A percentile compares a stretch with the other conserved stretches of the same genome.
These are phyloP conservation scores for Drosophila acutilabella DNA, from an alignment of 2,888 invertebrate genomes.

Conservation along the genomic window DNA sequence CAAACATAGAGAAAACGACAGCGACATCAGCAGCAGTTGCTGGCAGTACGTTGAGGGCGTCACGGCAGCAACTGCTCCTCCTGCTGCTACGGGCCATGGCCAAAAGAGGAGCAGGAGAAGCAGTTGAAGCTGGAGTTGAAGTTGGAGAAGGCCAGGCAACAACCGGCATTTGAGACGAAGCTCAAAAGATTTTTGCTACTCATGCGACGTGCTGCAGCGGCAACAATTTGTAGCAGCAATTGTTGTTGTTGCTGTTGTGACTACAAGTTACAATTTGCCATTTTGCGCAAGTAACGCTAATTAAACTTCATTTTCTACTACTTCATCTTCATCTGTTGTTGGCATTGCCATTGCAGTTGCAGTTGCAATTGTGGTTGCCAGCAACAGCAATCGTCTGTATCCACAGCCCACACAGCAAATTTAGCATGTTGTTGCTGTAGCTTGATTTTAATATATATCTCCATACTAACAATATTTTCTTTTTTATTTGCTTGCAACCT, in stretches of 20 bases:
- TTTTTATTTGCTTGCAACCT: slow-evolving; percentile 20
- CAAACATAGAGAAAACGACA: slow-evolving; percentile 54
- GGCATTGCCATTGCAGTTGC: slow-evolving; percentile 33
- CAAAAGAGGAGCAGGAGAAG: neutral
- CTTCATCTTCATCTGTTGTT: slow-evolving; percentile 72
- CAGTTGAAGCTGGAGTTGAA: neutral
- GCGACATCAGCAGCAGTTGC: slow-evolving; percentile 27
- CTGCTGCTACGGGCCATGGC: slow-evolving; percentile 29
- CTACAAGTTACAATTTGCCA: slow-evolving; percentile 79
- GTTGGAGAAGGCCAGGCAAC: slow-evolving; percentile 11
- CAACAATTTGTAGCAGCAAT: slow-evolving; percentile 62
- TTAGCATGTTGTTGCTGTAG: slow-evolving; percentile 40
- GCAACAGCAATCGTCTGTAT: slow-evolving; percentile 13
- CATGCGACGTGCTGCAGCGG: slow-evolving; percentile 40
- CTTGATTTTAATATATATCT: slow-evolving; percentile 56
- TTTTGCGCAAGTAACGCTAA: slow-evolving; percentile 82
- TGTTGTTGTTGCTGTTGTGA: slow-evolving; percentile 41
- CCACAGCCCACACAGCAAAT: slow-evolving; percentile 49
- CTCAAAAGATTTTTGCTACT: slow-evolving; percentile 61
- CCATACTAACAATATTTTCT: slow-evolving; percentile 41
- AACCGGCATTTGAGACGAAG: slow-evolving; percentile 49
- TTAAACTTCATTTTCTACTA: slow-evolving; percentile 82
- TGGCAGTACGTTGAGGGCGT: slow-evolving; percentile 43
- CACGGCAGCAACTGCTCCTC: slow-evolving; percentile 48
- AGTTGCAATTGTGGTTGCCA: slow-evolving; percentile 2